These are phyloP conservation scores for Polia nebulosa DNA, from an alignment of 2,888 invertebrate genomes.

Conservation along the genomic window DNA sequence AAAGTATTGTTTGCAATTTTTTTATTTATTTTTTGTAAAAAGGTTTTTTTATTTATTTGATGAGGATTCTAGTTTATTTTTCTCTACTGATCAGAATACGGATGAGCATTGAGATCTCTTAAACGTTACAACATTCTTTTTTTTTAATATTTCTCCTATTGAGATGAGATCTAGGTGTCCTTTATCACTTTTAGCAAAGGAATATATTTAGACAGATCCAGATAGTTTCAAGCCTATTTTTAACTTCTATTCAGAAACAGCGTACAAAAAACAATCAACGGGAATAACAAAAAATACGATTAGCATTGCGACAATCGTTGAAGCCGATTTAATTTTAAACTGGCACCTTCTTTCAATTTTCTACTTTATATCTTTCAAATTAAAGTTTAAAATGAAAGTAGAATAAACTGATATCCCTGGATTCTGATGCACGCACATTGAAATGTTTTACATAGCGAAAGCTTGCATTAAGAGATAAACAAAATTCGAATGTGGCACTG, in stretches of 20 bases:
- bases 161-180: not conserved
- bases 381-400: constrained; percentile 54
- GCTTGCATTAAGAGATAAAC: constrained; percentile 74
- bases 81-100: not conserved
- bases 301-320: constrained; percentile 77
- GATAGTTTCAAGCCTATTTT: constrained; percentile 23
- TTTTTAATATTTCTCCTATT: not conserved
- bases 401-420: constrained; percentile 35
- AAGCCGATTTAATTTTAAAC: constrained; percentile 81
- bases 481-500: constrained; percentile 69
- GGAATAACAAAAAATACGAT: constrained; percentile 82
- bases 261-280: constrained; percentile 67
- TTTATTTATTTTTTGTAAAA: too few relatives aligned
- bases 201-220: not conserved
- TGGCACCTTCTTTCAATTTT: constrained; percentile 33
- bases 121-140: too few relatives aligned
- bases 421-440: constrained; percentile 61
- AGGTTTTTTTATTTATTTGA: too few relatives aligned
- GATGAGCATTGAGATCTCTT: too few relatives aligned
- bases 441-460: constrained; percentile 80
- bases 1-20: too few relatives aligned
- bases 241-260: constrained; percentile 37
- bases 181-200: not conserved
- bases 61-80: not conserved
- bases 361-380: constrained; percentile 43